These are phyloP conservation scores for Parascotia fuliginaria DNA, from an alignment of 2,888 invertebrate genomes.

Conservation along the genomic window DNA sequence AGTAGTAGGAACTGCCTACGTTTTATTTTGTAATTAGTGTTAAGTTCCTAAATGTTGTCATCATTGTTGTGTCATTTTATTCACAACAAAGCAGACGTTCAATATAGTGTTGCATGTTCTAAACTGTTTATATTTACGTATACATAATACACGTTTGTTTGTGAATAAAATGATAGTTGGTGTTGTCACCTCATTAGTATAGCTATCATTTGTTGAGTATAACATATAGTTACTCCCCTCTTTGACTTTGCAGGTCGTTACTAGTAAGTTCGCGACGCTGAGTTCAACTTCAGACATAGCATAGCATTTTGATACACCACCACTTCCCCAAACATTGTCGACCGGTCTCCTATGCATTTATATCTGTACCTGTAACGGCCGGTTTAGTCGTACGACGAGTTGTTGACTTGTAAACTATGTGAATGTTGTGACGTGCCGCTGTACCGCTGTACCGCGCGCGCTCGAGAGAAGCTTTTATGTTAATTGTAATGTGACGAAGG, in stretches of 20 bases:
- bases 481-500: conserved; percentile 55
- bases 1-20: conserved; percentile 25
- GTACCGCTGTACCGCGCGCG: conserved; percentile 24
- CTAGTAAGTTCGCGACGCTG: conserved; percentile 81
- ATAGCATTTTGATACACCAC: conserved; percentile 72
- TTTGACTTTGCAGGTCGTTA: conserved; percentile 86
- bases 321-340: conserved; percentile 61
- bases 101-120: background rate
- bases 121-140: no score
- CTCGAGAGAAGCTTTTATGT: conserved; percentile 45
- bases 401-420: conserved; percentile 27
- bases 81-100: conserved; percentile 5
- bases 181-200: conserved; percentile 33
- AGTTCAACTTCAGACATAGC: conserved; percentile 67
- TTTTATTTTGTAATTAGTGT: conserved; percentile 29
- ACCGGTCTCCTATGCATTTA: conserved; percentile 76
- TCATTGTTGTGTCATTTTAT: conserved; percentile 44
- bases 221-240: conserved; percentile 76
- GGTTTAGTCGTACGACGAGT: conserved; percentile 42
- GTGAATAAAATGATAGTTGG: conserved; percentile 47
- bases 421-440: conserved; percentile 13
- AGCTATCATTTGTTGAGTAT: conserved; percentile 33
- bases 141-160: no score
- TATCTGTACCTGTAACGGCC: conserved; percentile 63
- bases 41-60: conserved; percentile 42